Conservation (phyloP, 2,888 invertebrate species). For the Calliphora vomitoria region DNA sequence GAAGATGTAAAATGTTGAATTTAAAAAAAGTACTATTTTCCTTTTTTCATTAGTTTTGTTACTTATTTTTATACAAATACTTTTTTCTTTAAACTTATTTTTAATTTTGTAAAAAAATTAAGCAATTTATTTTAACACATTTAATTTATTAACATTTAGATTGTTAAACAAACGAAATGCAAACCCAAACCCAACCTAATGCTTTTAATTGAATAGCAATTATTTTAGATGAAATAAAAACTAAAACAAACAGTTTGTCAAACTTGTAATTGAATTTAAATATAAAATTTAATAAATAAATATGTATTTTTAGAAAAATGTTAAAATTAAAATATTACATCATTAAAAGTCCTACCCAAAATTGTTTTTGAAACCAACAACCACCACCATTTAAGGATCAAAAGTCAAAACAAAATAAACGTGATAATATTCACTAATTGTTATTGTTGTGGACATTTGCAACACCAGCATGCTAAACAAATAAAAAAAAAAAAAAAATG, state of each 20-base stretch:
- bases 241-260: conserved; percentile 48
- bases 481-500: conserved; percentile 8
- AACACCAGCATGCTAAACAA: conserved; percentile 26
- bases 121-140: conserved; percentile 25
- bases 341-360: conserved; percentile 61
- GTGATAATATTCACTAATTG: conserved; percentile 72
- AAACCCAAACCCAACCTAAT: conserved; percentile 42
- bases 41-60: conserved; percentile 33
- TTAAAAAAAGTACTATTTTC: conserved; percentile 24
- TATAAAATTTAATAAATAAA: conserved; percentile 51
- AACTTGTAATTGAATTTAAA: conserved; percentile 59
- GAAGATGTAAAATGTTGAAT: conserved; percentile 48
- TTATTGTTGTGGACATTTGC: conserved; percentile 57
- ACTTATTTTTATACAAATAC: conserved; percentile 19
- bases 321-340: conserved; percentile 17
- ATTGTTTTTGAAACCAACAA: background rate
- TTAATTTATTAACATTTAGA: conserved; percentile 56
- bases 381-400: conserved; percentile 64
- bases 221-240: conserved; percentile 44
- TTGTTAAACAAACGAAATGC: conserved; percentile 21
- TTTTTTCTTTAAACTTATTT: conserved; percentile 10
- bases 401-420: conserved; percentile 68
- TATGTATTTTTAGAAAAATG: conserved; percentile 40
- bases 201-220: conserved; percentile 58
- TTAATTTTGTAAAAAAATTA: conserved; percentile 45